Base-by-base conservation (phyloP, 2,888 invertebrate genomes). In the Adineta ricciae region DNA sequence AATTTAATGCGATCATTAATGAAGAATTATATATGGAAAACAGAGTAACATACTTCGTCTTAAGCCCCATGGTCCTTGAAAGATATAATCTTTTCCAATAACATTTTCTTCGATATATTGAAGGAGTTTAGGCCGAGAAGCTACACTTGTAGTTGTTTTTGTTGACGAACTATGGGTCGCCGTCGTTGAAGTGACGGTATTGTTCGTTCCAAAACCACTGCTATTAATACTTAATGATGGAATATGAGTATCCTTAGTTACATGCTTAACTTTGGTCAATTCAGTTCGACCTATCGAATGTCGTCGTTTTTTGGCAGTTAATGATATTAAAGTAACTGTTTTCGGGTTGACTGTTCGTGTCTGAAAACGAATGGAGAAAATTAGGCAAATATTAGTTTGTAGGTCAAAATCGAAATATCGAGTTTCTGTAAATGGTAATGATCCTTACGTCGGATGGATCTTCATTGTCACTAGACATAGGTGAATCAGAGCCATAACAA, bases 11-110 rank as follows among this genome's bases (percentile, higher is more conserved):
- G 5, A 46, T 46, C 46, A 5, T 64, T 32, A 64, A 19, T 36
- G 8, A 19, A 2, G 32, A 64, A 16, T 32, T 19, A 27, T 7
- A 32, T 5, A 3, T 19, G 19, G 19, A 64, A 32, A 14, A 36
- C 19, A 4, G 16, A 64, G 19, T 36, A 16, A 64, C 85, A 38
- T 85, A 88, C 89, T 88, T 87, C 94, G 94, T 89, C 95, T 92
- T 86, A 94, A 92, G 87, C 95, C 95, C 89, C 93, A 95, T 21
- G 95, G 95, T 84, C 95, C 94, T 88, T 94, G 92, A 90, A 95
- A 95, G 41, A 94, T 93, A 88, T 94, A 94, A 88, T 93, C 94
- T 89, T 93, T 94, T 86, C 95, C 95, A 88, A 95, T 93, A 87
- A 95, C 92, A 90, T 93, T 95, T 87, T 94, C 93, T 88, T 94